Base-by-base conservation (phyloP, 1,140 invertebrate genomes). In the Notospermus geniculatus region DNA sequence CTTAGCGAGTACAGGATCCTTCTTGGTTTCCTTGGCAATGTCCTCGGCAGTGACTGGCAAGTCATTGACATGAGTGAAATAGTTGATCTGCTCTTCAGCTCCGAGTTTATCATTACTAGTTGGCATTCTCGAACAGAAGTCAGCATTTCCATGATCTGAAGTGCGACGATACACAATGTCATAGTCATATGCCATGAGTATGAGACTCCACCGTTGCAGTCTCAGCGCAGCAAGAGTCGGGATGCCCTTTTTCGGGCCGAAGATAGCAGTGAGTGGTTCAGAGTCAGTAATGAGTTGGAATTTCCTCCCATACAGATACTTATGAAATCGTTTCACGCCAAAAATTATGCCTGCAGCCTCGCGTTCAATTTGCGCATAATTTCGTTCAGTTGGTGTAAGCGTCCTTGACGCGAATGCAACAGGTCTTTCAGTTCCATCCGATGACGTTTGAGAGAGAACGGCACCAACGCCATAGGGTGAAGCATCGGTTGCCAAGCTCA, bases 291-390 rank as follows among this genome's bases (percentile, higher is more conserved):
- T 45, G 7, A 73, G 58, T n/a, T 57, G 63, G 23, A 75, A 60
- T 41, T 61, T 63, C 19, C 64, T 68, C 7, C 75, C 78, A 71
- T 80, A 79, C 15, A 83, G 63, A 64, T 74, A 83, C 36, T 77
- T 67, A 74, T 71, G 74, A 80, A 84, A 64, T 74, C 76, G 57
- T 76, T 64, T 63, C 45, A 69, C 25, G 65, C 71, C 72, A 69
- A 76, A 30, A 65, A 84, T 59, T 4, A 83, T 72, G 50, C 73
- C 75, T 45, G 79, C 63, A 13, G 74, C 64, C 66, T 84, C 80
- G 58, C 81, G 83, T 65, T 85, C 81, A 25, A 83, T 83, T 66
- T 78, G 75, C 7, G 77, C 62, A 64, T 78, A 84, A 28, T 74
- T 73, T 53, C 62, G 41, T 64, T 83, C 72, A 30, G 75, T 63